Conservation (phyloP, 2,113 vertebrate species). For the Furnarius figulus region DNA sequence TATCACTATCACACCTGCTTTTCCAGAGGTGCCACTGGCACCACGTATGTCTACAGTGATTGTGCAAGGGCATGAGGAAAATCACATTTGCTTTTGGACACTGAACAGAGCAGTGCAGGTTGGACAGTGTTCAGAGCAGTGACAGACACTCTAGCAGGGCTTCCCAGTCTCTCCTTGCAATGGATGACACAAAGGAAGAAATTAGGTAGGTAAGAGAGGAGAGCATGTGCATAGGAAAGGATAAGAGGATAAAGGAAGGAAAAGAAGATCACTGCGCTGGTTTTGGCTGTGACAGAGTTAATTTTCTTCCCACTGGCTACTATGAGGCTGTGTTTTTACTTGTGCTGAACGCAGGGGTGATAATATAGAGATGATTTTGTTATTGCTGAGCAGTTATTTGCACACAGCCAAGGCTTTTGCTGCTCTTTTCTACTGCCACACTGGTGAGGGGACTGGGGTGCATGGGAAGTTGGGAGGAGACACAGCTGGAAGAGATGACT, state of each 20-base stretch:
- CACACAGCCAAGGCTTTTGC: neutral
- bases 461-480: neutral
- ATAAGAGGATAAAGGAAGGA: neutral
- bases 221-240: neutral
- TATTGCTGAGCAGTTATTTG: neutral
- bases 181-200: neutral
- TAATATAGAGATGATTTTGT: neutral
- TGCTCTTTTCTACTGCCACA: neutral
- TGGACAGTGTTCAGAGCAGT: neutral
- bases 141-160: neutral
- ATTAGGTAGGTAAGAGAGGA: neutral
- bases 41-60: fast-evolving
- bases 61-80: neutral
- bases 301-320: neutral
- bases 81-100: neutral
- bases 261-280: neutral
- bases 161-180: neutral
- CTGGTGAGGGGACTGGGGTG: neutral
- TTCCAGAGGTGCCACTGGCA: neutral
- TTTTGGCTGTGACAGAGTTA: neutral
- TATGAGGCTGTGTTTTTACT: neutral
- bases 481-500: neutral
- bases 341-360: neutral
- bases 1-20: neutral
- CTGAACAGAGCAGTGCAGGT: neutral